Evolutionary conservation across 2,888 invertebrate genomes (phyloP).

Genomic region (Anorthoa munda): DNA sequence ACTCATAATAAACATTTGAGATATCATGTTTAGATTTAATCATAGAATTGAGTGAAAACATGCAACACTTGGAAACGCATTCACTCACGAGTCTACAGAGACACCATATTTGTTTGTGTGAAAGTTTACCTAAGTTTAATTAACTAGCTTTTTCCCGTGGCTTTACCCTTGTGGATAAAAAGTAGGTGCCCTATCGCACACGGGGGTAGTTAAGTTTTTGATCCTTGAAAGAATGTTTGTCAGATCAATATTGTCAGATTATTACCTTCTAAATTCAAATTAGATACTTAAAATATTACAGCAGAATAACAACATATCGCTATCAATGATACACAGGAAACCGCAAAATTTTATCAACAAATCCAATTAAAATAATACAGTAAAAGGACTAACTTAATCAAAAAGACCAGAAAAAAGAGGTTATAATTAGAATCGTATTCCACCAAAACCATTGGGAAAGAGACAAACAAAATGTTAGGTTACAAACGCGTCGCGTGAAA

Average conservation of each 20-base stretch:
- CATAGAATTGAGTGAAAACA: conserved; percentile 36
- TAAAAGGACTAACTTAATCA: conserved; percentile 44
- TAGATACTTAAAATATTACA: not conserved
- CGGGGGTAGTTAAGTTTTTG: too few species aligned
- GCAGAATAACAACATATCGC: conserved; percentile 36
- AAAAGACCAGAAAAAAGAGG: conserved; percentile 45
- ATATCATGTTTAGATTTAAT: conserved; percentile 31
- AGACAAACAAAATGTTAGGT: conserved; percentile 50
- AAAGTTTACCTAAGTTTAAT: conserved; percentile 28
- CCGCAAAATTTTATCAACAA: conserved; percentile 53
- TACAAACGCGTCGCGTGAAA: conserved; percentile 47
- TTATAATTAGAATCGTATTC: conserved; percentile 56
- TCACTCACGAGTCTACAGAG: not conserved
- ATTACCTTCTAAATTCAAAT: too few species aligned
- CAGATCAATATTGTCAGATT: too few species aligned
- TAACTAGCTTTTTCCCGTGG: too few species aligned
- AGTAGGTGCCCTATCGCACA: too few species aligned
- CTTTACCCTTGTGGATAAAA: too few species aligned
- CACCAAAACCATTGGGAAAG: conserved; percentile 52
- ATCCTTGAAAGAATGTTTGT: too few species aligned
- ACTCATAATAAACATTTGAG: not conserved
- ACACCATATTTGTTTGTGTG: conserved; percentile 22
- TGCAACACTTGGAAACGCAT: conserved; percentile 42
- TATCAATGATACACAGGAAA: conserved; percentile 58
- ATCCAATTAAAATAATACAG: conserved; percentile 59